Percentiles rank a stretch among this genome's conserved stretches.
These are phyloP conservation scores for Chionoecetes opilio DNA, from an alignment of 1,140 invertebrate genomes.

Conservation along the genomic window DNA sequence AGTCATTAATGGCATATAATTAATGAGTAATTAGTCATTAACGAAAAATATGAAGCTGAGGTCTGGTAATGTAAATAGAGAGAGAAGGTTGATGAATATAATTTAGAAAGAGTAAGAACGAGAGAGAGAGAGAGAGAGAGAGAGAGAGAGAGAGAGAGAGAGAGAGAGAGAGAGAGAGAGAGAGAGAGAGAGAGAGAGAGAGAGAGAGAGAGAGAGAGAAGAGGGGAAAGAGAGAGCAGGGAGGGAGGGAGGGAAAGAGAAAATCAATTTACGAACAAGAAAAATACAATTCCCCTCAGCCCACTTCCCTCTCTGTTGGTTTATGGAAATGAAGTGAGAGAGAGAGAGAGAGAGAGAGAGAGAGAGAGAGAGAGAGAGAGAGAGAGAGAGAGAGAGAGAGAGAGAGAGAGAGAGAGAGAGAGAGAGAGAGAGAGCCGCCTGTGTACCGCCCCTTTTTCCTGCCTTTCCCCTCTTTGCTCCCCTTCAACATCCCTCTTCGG, in stretches of 20 bases:
- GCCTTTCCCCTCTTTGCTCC: not conserved
- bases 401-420: not conserved
- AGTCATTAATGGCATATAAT: not conserved
- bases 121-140: too few species aligned
- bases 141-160: conserved; percentile 46
- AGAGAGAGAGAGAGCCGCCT: too few species aligned
- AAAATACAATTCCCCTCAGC: conserved; percentile 44
- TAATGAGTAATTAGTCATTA: conserved; percentile 21
- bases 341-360: conserved; percentile 24
- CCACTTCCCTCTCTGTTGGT: conserved; percentile 53
- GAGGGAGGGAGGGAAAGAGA: not conserved
- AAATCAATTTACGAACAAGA: conserved; percentile 57
- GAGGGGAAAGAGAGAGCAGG: conserved; percentile 41
- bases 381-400: conserved; percentile 14
- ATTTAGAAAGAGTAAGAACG: too few species aligned
- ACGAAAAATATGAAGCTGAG: not conserved
- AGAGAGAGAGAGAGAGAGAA: conserved; percentile 30
- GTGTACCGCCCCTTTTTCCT: not conserved
- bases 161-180: conserved; percentile 41
- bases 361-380: not conserved
- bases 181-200: conserved; percentile 40
- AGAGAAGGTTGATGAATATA: not conserved
- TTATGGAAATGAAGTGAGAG: conserved; percentile 60
- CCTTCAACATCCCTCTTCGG: not conserved
- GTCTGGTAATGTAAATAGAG: not conserved